Evolutionary conservation across 2,113 vertebrate genomes (phyloP).

Genomic region (Perca schrenkii): DNA sequence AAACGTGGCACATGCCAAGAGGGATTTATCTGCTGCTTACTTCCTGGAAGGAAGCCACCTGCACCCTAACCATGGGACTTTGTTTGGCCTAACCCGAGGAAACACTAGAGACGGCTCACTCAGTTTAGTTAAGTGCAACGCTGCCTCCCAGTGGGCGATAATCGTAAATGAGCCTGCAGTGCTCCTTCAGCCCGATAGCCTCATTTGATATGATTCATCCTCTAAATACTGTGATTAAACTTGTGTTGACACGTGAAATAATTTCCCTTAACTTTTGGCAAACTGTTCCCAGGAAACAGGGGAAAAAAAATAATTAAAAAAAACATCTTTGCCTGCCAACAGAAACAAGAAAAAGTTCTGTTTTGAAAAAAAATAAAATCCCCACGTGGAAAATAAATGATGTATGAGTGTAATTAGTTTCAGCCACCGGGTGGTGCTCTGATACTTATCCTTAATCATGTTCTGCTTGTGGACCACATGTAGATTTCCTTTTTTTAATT

Average conservation of each 20-base stretch:
- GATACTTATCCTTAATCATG: neutral
- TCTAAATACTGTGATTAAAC: neutral
- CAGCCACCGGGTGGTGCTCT: slow-evolving; percentile 69
- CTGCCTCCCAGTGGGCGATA: slow-evolving; percentile 71
- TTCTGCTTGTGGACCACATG: neutral
- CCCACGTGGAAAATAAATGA: rapidly evolving
- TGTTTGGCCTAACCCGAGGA: neutral
- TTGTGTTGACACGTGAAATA: neutral
- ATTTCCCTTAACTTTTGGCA: neutral
- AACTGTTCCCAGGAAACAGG: neutral
- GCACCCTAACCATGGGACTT: neutral
- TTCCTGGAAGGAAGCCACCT: neutral
- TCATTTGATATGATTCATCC: neutral
- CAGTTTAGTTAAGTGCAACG: neutral
- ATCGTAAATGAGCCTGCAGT: neutral
- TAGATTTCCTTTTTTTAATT: neutral
- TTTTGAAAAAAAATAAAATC: neutral
- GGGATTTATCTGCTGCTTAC: neutral
- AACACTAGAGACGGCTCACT: neutral
- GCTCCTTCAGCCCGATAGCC: neutral
- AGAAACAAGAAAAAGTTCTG: neutral
- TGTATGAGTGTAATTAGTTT: neutral
- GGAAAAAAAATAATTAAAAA: neutral
- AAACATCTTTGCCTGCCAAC: neutral
- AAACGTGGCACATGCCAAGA: neutral